Conservation (phyloP, 2,113 vertebrate genomes). For the Petroica traversi region DNA sequence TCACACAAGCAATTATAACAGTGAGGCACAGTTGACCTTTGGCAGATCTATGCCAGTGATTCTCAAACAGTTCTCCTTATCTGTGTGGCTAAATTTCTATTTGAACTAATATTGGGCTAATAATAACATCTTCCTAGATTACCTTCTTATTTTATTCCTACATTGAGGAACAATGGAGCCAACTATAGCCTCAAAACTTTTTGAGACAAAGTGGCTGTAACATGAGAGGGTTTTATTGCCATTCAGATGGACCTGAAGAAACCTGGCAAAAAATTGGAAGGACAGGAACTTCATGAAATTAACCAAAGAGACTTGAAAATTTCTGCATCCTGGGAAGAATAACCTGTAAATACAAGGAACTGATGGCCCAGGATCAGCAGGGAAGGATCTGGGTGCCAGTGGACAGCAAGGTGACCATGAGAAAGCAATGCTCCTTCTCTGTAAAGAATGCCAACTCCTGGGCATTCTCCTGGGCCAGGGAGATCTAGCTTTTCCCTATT, state of each 20-base stretch:
- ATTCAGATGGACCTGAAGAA: not conserved
- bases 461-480: accelerated
- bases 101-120: not conserved
- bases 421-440: not conserved
- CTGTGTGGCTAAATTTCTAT: not conserved
- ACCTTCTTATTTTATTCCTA: not conserved
- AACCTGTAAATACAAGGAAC: not conserved
- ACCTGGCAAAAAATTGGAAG: not conserved
- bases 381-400: not conserved
- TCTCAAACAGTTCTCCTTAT: not conserved
- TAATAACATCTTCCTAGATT: not conserved
- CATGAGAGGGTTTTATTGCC: not conserved
- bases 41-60: not conserved
- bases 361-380: not conserved
- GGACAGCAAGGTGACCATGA: not conserved
- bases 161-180: not conserved
- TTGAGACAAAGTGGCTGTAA: not conserved
- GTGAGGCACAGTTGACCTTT: not conserved
- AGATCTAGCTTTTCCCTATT: not conserved
- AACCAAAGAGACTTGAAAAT: not conserved
- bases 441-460: not conserved
- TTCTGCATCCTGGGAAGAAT: not conserved
- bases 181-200: not conserved
- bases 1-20: not conserved
- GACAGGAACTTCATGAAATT: not conserved